phyloP scores from a whole-genome alignment of 2,888 invertebrate species.

The Calliopum simillimum region DNA sequence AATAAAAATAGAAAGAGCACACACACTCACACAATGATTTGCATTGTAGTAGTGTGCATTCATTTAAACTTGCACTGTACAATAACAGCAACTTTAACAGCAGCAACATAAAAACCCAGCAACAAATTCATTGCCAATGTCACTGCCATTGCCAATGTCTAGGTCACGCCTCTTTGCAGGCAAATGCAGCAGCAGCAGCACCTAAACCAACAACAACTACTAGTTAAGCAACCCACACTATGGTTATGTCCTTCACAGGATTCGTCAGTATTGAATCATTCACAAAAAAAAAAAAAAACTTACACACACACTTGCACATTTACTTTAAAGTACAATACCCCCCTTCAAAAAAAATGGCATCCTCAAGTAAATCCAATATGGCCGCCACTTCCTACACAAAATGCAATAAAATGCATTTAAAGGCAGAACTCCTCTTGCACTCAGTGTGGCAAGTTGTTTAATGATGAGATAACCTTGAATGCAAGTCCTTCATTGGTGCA shows the following conservation, averaged over 20 bases:
- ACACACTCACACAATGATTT: no score
- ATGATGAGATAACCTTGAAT: conserved; percentile 59
- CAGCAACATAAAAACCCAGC: conserved; percentile 31
- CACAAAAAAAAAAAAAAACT: background rate
- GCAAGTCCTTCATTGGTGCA: conserved; percentile 53
- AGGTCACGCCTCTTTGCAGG: conserved; percentile 57
- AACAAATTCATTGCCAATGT: conserved; percentile 51
- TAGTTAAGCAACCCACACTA: conserved; percentile 1
- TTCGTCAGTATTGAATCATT: conserved; percentile 19
- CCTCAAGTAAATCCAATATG: conserved; percentile 5
- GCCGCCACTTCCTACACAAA: conserved; percentile 21
- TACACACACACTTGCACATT: no score
- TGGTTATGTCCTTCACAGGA: background rate
- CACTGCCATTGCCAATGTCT: conserved; percentile 48
- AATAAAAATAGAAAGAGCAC: no score
- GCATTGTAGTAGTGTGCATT: no score
- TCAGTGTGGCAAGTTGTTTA: background rate
- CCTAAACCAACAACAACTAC: conserved; percentile 5
- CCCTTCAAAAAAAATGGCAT: background rate
- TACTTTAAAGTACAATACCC: background rate
- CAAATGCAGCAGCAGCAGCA: conserved; percentile 48
- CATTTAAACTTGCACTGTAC: conserved; percentile 29
- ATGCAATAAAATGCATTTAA: background rate
- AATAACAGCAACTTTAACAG: conserved; percentile 46
- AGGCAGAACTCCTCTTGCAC: background rate